Conservation (phyloP, 1,140 invertebrate species). For the Chlorops oryzae region DNA sequence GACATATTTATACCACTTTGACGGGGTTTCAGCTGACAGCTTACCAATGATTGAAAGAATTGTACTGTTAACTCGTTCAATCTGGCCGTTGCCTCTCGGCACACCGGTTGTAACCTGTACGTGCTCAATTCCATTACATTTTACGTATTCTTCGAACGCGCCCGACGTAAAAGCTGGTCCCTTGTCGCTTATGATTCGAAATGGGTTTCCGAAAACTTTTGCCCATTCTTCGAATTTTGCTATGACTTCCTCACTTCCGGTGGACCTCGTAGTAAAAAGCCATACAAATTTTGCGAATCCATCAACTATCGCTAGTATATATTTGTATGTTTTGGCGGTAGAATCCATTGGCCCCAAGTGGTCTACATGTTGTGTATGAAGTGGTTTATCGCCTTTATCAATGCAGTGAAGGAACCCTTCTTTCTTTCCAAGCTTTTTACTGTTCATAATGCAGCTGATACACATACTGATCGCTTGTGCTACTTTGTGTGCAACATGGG, state of each 20-base stretch:
- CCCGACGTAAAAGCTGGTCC: too few species aligned
- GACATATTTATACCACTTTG: too few species aligned
- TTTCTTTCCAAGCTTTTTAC: background rate
- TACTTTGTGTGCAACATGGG: background rate
- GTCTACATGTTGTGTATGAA: constrained; percentile 21
- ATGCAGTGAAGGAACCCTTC: background rate
- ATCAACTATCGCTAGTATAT: constrained; percentile 43
- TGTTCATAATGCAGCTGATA: background rate
- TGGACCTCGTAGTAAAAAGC: constrained; percentile 13
- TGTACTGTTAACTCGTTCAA: constrained; percentile 29
- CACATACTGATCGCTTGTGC: too few species aligned
- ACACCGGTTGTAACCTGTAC: too few species aligned
- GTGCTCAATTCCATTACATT: too few species aligned
- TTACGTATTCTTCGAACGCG: too few species aligned
- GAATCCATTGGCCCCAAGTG: constrained; percentile 33
- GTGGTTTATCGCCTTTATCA: background rate
- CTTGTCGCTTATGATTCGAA: too few species aligned
- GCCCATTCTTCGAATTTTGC: background rate
- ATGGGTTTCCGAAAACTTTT: too few species aligned
- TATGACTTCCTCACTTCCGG: background rate
- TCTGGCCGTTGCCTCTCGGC: too few species aligned
- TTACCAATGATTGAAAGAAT: constrained; percentile 32
- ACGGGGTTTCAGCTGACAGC: constrained; percentile 21
- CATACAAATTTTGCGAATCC: constrained; percentile 43
- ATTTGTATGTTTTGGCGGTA: constrained; percentile 42